Percentiles rank a stretch among this genome's conserved stretches.
Evolutionary conservation across 1,140 invertebrate species (phyloP).

Genomic region (Leptinotarsa undecemlineata): DNA sequence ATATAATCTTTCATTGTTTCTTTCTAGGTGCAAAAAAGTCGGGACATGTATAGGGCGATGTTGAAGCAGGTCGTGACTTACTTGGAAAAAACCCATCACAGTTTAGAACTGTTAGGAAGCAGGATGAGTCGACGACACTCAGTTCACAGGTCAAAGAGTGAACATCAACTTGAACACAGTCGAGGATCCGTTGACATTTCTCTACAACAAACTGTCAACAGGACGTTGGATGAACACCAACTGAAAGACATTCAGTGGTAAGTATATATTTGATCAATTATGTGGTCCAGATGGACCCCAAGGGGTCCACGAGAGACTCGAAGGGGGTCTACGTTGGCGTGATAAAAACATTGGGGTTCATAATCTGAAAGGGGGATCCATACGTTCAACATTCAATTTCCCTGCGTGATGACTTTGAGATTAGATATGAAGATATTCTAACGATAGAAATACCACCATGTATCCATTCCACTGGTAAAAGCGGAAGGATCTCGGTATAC

Average conservation of each 20-base stretch:
- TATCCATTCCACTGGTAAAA: no score
- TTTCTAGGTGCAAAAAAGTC: slow-evolving; percentile 71
- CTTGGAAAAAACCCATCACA: slow-evolving; percentile 71
- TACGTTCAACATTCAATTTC: no score
- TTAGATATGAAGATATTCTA: no score
- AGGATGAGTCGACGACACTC: slow-evolving; percentile 43
- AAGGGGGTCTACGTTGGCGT: no score
- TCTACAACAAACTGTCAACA: background rate
- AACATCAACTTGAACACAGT: slow-evolving; percentile 60
- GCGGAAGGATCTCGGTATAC: no score
- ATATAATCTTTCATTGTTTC: no score
- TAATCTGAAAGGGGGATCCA: no score
- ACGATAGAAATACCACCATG: no score
- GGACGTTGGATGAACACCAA: background rate
- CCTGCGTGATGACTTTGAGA: no score
- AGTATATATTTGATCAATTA: background rate
- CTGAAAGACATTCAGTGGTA: slow-evolving; percentile 14
- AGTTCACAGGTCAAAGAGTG: slow-evolving; percentile 57
- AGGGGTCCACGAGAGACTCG: no score
- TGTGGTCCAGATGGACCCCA: no score
- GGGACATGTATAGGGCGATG: slow-evolving; percentile 77
- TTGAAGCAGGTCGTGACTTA: slow-evolving; percentile 78
- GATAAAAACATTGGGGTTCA: no score
- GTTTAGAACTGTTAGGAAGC: slow-evolving; percentile 59
- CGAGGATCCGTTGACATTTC: slow-evolving; percentile 13